A percentile compares a stretch with the other conserved stretches of the same genome.
phyloP scores from a whole-genome alignment of 2,888 invertebrate genomes.

The Parelbella ahira region DNA sequence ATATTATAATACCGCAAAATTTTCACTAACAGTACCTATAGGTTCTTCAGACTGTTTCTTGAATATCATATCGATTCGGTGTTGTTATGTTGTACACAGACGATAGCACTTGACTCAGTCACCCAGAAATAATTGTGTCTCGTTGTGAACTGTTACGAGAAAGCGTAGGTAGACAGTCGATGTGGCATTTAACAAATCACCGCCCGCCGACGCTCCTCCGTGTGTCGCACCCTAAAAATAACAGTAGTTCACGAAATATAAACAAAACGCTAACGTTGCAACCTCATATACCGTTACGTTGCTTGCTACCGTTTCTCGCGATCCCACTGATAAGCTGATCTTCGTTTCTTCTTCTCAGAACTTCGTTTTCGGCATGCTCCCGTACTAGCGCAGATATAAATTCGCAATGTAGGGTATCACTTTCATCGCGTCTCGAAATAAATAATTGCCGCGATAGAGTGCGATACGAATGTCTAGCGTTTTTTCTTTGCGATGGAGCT shows the following conservation, averaged over 20 bases:
- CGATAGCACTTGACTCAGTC: constrained; percentile 21
- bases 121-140: constrained; percentile 15
- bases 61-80: constrained; percentile 4
- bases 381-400: constrained; percentile 18
- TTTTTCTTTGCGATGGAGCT: constrained; percentile 13
- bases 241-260: constrained; percentile 59
- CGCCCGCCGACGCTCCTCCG: constrained; percentile 27
- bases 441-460: constrained; percentile 21
- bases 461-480: constrained; percentile 7
- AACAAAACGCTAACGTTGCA: constrained; percentile 48
- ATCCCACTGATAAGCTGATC: constrained; percentile 43
- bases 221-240: constrained; percentile 36
- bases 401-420: constrained; percentile 25
- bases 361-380: constrained; percentile 21
- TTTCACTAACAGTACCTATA: no score
- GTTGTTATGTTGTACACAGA: constrained; percentile 5
- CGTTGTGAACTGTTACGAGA: constrained; percentile 1
- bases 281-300: constrained; percentile 41
- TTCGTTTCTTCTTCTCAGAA: constrained; percentile 31
- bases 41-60: constrained; percentile 11
- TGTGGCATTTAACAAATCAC: constrained; percentile 21
- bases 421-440: constrained; percentile 22
- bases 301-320: constrained; percentile 57
- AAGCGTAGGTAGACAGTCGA: constrained; percentile 17
- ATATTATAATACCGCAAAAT: constrained; percentile 1